phyloP scores from a whole-genome alignment of 1,140 invertebrate species.

The Pygmarrhopalites habei region DNA sequence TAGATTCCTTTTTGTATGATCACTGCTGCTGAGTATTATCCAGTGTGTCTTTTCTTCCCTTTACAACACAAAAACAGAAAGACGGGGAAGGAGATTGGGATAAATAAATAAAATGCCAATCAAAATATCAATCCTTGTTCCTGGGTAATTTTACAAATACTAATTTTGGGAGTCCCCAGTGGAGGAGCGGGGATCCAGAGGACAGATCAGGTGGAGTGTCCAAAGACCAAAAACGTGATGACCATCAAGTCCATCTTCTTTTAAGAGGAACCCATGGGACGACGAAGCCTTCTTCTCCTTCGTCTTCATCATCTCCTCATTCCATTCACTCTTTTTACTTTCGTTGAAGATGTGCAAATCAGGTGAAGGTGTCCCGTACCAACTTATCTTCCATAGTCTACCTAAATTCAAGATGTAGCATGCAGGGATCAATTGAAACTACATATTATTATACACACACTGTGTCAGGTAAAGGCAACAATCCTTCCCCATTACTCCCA shows the following conservation, averaged over 20 bases:
- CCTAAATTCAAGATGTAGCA: neutral
- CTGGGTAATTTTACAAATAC: too few species aligned
- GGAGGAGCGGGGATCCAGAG: neutral
- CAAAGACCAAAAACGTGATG: conserved; percentile 21
- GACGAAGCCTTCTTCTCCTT: conserved; percentile 1
- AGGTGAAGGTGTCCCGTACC: conserved; percentile 12
- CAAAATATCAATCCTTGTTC: too few species aligned
- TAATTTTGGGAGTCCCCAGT: neutral
- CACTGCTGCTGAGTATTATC: too few species aligned
- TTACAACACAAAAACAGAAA: too few species aligned
- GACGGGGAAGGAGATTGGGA: too few species aligned
- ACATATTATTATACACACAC: conserved; percentile 1
- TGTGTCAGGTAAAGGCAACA: too few species aligned
- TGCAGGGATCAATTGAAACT: neutral
- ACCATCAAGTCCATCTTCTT: conserved; percentile 29
- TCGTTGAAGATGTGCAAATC: conserved; percentile 12
- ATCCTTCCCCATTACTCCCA: too few species aligned
- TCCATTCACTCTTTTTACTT: conserved; percentile 6
- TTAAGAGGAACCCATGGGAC: conserved; percentile 22
- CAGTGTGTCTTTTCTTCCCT: too few species aligned
- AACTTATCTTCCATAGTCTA: conserved; percentile 4
- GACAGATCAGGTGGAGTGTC: conserved; percentile 21
- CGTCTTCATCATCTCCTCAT: too few species aligned
- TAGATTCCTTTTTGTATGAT: too few species aligned
- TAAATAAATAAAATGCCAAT: too few species aligned